These are phyloP conservation scores for Seriola aureovittata DNA, from an alignment of 2,113 vertebrate species.

Conservation along the genomic window DNA sequence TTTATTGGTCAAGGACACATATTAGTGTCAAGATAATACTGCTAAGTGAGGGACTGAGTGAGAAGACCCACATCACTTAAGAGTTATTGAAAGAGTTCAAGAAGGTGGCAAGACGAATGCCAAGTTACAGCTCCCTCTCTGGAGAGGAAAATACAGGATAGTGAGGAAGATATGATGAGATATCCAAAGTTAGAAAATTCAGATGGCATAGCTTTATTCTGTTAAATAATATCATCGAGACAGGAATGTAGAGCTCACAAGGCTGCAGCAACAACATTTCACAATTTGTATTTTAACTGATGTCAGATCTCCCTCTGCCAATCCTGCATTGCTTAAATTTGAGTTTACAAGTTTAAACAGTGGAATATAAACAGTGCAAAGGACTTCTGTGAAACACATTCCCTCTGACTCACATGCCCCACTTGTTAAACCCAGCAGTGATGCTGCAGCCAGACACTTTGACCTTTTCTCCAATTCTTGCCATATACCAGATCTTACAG, in stretches of 20 bases:
- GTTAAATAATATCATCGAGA: neutral
- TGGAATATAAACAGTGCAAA: constrained; percentile 20
- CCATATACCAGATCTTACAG: constrained; percentile 2
- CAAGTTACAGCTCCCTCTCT: constrained; percentile 6
- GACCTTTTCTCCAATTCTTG: neutral
- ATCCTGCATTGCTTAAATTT: neutral
- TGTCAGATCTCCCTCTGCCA: constrained; percentile 5
- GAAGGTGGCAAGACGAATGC: neutral
- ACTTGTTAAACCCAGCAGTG: constrained; percentile 29
- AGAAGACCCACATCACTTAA: neutral
- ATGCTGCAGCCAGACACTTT: constrained; percentile 17
- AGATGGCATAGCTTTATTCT: neutral
- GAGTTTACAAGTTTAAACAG: constrained; percentile 31
- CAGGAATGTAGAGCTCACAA: constrained; percentile 13
- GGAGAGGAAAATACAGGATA: neutral
- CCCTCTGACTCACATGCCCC: constrained; percentile 61
- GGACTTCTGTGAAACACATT: constrained; percentile 15
- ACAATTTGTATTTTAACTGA: constrained; percentile 7
- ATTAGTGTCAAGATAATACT: neutral
- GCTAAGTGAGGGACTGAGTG: neutral
- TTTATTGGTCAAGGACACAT: neutral
- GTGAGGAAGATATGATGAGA: constrained; percentile 4
- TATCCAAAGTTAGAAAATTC: neutral
- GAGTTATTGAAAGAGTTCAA: constrained; percentile 2
- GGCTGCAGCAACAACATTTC: neutral